These are phyloP conservation scores for Parasteatoda lunata DNA, from an alignment of 2,888 invertebrate genomes.

Conservation along the genomic window DNA sequence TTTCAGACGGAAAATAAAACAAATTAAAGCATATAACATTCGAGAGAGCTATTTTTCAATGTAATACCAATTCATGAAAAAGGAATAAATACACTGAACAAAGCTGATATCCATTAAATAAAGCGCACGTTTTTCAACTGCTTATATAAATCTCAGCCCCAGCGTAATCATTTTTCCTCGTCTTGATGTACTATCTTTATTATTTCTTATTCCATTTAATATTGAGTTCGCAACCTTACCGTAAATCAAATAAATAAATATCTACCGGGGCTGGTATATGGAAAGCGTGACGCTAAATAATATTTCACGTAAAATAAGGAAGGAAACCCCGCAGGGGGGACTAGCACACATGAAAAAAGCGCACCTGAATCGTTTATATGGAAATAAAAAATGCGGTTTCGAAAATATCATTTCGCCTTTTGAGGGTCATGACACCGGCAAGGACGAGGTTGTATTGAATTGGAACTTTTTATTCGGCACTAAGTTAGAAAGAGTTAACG, in stretches of 20 bases:
- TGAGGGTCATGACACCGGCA: conserved; percentile 21
- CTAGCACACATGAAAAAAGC: neutral
- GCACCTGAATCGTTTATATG: neutral
- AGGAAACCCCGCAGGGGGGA: neutral
- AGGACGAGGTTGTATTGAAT: conserved; percentile 19
- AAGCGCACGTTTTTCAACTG: too few species aligned
- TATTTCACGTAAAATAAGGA: conserved; percentile 7
- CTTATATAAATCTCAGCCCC: too few species aligned
- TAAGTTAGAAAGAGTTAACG: neutral
- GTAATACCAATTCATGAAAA: too few species aligned
- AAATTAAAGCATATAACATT: too few species aligned
- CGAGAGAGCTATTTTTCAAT: too few species aligned
- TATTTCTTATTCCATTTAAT: neutral
- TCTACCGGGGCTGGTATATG: neutral
- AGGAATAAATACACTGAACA: too few species aligned
- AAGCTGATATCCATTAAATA: too few species aligned
- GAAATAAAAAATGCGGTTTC: conserved; percentile 7
- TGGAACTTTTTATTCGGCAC: conserved; percentile 3
- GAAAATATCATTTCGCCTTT: conserved; percentile 43
- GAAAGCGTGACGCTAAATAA: neutral
- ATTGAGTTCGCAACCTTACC: conserved; percentile 2
- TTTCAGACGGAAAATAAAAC: too few species aligned
- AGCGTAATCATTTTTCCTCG: too few species aligned
- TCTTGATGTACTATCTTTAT: neutral
- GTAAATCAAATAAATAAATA: conserved; percentile 3